Percentiles rank a stretch among this genome's conserved stretches.
These are phyloP conservation scores for Arion vulgaris DNA, from an alignment of 1,140 invertebrate genomes.

Conservation along the genomic window DNA sequence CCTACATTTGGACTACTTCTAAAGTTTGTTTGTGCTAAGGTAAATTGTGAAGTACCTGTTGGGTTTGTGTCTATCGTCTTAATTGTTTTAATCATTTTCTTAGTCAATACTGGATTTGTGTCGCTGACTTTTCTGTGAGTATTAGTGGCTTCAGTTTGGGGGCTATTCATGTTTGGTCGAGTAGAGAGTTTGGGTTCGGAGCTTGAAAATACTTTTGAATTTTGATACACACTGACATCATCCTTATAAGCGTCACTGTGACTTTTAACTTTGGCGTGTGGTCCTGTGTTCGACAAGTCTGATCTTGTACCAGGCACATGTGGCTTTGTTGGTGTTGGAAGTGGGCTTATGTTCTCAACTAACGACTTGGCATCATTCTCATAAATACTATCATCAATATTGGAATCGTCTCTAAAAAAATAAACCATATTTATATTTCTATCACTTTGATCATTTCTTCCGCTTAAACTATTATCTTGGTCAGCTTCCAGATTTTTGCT, in stretches of 20 bases:
- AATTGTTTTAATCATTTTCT: no score
- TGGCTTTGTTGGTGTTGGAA: not conserved
- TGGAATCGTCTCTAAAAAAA: no score
- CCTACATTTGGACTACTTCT: not conserved
- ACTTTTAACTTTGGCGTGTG: not conserved
- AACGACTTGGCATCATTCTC: no score
- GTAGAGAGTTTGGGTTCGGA: not conserved
- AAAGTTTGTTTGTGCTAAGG: not conserved
- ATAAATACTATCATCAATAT: no score
- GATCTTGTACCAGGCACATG: not conserved
- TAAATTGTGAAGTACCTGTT: not conserved
- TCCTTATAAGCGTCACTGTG: not conserved
- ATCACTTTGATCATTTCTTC: not conserved
- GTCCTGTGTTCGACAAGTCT: not conserved
- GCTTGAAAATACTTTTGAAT: not conserved
- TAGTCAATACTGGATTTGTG: no score
- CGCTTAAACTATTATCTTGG: not conserved
- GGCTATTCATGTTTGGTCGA: not conserved
- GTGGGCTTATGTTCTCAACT: not conserved
- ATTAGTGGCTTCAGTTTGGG: not conserved
- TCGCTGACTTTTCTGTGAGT: not conserved
- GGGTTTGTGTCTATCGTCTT: not conserved
- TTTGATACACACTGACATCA: not conserved
- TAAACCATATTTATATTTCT: not conserved
- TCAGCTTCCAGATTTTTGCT: not conserved